A percentile compares a stretch with the other conserved stretches of the same genome.
Evolutionary conservation across 2,113 vertebrate species (phyloP).

Genomic region (Mesocricetus auratus): DNA sequence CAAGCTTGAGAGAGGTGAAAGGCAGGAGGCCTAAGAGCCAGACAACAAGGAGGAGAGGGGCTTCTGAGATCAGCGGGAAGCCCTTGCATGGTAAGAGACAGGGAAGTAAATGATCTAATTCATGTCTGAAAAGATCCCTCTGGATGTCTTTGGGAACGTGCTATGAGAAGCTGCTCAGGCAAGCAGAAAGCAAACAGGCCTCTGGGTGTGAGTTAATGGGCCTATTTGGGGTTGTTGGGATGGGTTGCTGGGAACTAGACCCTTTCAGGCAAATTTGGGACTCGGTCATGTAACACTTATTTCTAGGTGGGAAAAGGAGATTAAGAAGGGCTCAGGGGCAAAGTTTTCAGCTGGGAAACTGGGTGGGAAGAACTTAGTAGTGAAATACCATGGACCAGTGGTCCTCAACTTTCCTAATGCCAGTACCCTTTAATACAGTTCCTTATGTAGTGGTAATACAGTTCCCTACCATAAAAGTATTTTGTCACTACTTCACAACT

Average conservation of each 20-base stretch:
- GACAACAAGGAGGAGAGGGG: not conserved
- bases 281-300: not conserved
- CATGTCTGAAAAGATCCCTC: not conserved
- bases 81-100: not conserved
- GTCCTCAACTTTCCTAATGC: not conserved
- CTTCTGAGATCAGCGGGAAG: not conserved
- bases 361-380: not conserved
- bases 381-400: not conserved
- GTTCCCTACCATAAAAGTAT: not conserved
- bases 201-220: not conserved
- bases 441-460: not conserved
- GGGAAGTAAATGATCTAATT: not conserved
- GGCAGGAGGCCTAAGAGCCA: not conserved
- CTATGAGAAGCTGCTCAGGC: not conserved
- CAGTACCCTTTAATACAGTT: not conserved
- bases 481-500: not conserved
- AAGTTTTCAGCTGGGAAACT: not conserved
- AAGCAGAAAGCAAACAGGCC: not conserved
- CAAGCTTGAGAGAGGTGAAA: fast-evolving
- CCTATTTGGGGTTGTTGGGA: not conserved
- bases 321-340: not conserved
- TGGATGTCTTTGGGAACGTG: not conserved
- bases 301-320: not conserved
- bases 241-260: not conserved
- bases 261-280: not conserved